Conservation (phyloP, 2,888 invertebrate species). For the Netelia melanura region DNA sequence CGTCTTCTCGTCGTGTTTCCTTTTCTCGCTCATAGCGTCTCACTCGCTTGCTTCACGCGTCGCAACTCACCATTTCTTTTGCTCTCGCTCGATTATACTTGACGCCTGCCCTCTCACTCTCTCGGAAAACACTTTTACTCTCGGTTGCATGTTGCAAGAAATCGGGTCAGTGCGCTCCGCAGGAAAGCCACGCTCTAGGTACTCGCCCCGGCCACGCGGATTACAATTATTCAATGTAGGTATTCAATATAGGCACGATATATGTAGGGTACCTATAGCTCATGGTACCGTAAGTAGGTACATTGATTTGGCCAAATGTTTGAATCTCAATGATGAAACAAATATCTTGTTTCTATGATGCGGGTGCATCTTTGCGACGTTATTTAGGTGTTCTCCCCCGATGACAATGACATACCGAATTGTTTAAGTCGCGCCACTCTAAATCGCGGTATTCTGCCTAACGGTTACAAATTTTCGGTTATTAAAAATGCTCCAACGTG, state of each 20-base stretch:
- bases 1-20: conserved; percentile 56
- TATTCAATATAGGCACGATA: too few relatives aligned
- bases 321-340: too few relatives aligned
- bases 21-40: conserved; percentile 53
- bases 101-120: conserved; percentile 68
- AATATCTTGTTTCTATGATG: too few relatives aligned
- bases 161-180: conserved; percentile 84
- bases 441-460: too few relatives aligned
- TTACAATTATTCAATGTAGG: conserved; percentile 82
- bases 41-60: conserved; percentile 62
- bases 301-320: conserved; percentile 11
- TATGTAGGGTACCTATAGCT: too few relatives aligned
- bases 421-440: too few relatives aligned
- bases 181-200: conserved; percentile 82
- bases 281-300: too few relatives aligned
- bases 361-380: too few relatives aligned
- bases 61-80: conserved; percentile 64
- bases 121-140: conserved; percentile 82
- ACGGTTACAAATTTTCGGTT: too few relatives aligned
- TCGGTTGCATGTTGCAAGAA: conserved; percentile 79
- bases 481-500: too few relatives aligned
- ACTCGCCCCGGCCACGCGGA: conserved; percentile 77
- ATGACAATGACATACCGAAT: too few relatives aligned
- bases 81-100: conserved; percentile 67
- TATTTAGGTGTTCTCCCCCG: too few relatives aligned